Evolutionary conservation across 2,113 vertebrate genomes (phyloP), one percentile per base, ranked within the genome.

Genomic region (Menura novaehollandiae): DNA sequence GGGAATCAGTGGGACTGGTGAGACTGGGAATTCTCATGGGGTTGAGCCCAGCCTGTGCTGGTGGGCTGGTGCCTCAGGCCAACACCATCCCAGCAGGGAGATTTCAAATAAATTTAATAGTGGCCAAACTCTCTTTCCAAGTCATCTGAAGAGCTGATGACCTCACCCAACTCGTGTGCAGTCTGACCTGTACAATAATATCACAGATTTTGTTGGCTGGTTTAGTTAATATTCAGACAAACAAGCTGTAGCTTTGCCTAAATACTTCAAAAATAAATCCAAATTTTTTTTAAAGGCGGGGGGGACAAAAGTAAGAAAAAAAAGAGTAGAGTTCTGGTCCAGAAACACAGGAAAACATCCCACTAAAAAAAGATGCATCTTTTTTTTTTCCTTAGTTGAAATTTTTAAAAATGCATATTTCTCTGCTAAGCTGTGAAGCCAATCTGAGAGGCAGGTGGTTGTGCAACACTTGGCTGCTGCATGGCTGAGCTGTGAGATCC

Each of bases 401-500:
- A 4, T 41, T 74, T 58, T 93, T 58, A 37, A 32, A 90, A 86
- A 92, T 59, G 68, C 83, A 72, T 47, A 26, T 49, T 67, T 87
- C 89, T 77, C 68, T 84, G 73, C 86, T 74, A 52, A 77, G 43
- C 83, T 89, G 33, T 49, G 77, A 84, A 93, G 86, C 33, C 89
- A 82, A 4, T 59, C 33, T 1, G 13, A 84, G 84, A 86, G 76
- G 69, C 68, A 92, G 76, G 83, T 71, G 68, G 80, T 97, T 97
- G 94, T 93, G 93, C 89, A 97, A 96, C 80, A 84, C 80, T 97
- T 95, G 93, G 93, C 92, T 96, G 67, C 58, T 64, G 85, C n/a
- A 9, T 2, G 82, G 82, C 76, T 92, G 80, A 92, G 83, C 79
- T 80, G 56, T 51, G 64, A 93, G 83, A 86, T 81, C 80, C 91